These are phyloP conservation scores for Strongylocentrotus purpuratus DNA, from an alignment of 35 echinoderm and acorn worm genomes.

Conservation along the genomic window DNA sequence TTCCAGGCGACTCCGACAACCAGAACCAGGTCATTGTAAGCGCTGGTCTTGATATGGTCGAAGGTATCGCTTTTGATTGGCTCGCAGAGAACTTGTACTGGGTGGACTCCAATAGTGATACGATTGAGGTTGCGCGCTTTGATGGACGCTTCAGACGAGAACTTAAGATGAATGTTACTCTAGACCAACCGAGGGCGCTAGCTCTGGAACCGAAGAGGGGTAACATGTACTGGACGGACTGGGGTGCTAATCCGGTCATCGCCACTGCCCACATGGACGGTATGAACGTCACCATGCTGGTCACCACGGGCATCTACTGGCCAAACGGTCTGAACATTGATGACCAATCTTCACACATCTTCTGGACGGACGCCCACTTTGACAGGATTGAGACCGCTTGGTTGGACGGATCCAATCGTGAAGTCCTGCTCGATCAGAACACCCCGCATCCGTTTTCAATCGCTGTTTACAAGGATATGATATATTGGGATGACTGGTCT, in stretches of 20 bases:
- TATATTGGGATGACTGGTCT: slow-evolving; percentile 96
- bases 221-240: slow-evolving; percentile 93
- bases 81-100: slow-evolving; percentile 87
- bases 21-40: too few species aligned
- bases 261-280: slow-evolving; percentile 78
- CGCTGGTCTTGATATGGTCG: slow-evolving; percentile 64
- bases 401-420: slow-evolving; percentile 65
- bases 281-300: background rate
- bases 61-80: slow-evolving; percentile 95
- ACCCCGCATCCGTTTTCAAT: slow-evolving; percentile 90
- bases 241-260: slow-evolving; percentile 70
- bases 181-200: slow-evolving; percentile 80
- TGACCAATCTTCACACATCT: slow-evolving; percentile 64
- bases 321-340: slow-evolving; percentile 94
- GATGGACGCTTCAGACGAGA: slow-evolving; percentile 66
- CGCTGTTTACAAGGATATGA: slow-evolving; percentile 82
- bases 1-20: too few species aligned
- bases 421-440: slow-evolving; percentile 62
- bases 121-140: slow-evolving; percentile 82
- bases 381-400: slow-evolving; percentile 80
- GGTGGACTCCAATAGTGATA: slow-evolving; percentile 74
- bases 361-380: slow-evolving; percentile 89
- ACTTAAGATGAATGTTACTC: slow-evolving; percentile 48
- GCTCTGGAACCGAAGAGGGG: slow-evolving; percentile 87
- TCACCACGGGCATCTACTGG: slow-evolving; percentile 70